A percentile compares a stretch with the other conserved stretches of the same genome.
Evolutionary conservation across 1,140 invertebrate species (phyloP).

Genomic region (Popillia japonica): DNA sequence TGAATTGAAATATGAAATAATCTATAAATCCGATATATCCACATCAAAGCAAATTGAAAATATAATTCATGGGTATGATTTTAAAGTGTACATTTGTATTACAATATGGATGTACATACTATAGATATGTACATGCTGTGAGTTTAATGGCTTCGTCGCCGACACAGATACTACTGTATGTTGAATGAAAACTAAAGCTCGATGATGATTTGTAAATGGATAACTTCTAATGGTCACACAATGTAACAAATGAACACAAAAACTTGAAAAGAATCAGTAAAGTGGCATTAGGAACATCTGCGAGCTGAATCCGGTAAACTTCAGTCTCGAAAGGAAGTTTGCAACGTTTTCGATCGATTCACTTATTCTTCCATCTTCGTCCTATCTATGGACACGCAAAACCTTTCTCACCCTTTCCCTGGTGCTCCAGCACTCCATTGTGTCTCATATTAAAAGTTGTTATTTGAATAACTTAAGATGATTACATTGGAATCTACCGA

Average conservation of each 20-base stretch:
- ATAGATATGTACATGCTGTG: too few relatives aligned
- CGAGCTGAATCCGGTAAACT: slow-evolving; percentile 40
- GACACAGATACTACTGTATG: too few relatives aligned
- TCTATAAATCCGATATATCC: too few relatives aligned
- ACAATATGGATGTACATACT: too few relatives aligned
- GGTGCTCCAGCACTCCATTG: slow-evolving; percentile 37
- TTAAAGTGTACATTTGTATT: too few relatives aligned
- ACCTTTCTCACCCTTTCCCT: background rate
- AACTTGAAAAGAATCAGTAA: slow-evolving; percentile 43
- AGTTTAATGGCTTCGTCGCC: too few relatives aligned
- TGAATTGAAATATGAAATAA: too few relatives aligned
- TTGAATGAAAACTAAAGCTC: too few relatives aligned
- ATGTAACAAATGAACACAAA: slow-evolving; percentile 1
- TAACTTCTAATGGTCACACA: slow-evolving; percentile 34
- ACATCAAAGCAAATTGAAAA: too few relatives aligned
- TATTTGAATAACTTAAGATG: slow-evolving; percentile 47
- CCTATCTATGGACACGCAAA: background rate
- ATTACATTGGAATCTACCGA: slow-evolving; percentile 45
- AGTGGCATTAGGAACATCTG: slow-evolving; percentile 47
- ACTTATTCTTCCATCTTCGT: slow-evolving; percentile 1
- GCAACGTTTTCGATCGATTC: slow-evolving; percentile 43
- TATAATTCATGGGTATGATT: too few relatives aligned
- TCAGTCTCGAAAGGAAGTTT: slow-evolving; percentile 34
- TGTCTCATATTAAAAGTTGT: slow-evolving; percentile 47
- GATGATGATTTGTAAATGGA: too few relatives aligned